Conservation (phyloP, 1,140 invertebrate genomes). For the Orussus abietinus region DNA sequence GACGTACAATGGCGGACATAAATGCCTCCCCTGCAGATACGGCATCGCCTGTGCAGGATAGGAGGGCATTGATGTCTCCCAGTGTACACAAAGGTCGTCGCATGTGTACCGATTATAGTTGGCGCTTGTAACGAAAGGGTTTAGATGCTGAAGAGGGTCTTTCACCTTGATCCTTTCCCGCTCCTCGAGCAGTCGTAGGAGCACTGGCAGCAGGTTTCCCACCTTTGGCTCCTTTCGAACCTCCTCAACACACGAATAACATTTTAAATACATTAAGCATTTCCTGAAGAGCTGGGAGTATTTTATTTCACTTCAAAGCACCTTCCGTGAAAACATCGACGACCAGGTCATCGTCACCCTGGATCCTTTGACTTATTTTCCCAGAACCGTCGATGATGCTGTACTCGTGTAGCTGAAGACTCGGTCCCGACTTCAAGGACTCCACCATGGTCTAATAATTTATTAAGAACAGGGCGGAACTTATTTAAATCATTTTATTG, state of each 20-base stretch:
- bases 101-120: too few species aligned
- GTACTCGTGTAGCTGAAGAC: slow-evolving; percentile 25
- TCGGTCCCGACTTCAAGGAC: slow-evolving; percentile 19
- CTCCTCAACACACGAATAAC: neutral
- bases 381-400: slow-evolving; percentile 19
- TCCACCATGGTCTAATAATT: slow-evolving; percentile 28
- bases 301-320: neutral
- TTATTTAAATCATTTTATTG: neutral
- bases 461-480: too few species aligned
- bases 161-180: too few species aligned
- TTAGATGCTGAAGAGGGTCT: too few species aligned
- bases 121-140: too few species aligned
- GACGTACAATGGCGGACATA: too few species aligned
- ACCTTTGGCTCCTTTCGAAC: neutral
- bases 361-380: slow-evolving; percentile 10
- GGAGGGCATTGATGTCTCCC: too few species aligned
- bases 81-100: too few species aligned
- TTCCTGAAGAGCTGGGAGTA: neutral
- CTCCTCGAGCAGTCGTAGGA: slow-evolving; percentile 12
- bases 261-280: neutral
- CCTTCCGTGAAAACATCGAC: slow-evolving; percentile 15
- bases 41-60: too few species aligned
- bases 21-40: too few species aligned
- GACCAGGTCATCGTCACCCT: slow-evolving; percentile 7
- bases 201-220: slow-evolving; percentile 12